A percentile compares a stretch with the other conserved stretches of the same genome.
phyloP scores from a whole-genome alignment of 2,797 vertebrate species.

The Australoheros facetus region DNA sequence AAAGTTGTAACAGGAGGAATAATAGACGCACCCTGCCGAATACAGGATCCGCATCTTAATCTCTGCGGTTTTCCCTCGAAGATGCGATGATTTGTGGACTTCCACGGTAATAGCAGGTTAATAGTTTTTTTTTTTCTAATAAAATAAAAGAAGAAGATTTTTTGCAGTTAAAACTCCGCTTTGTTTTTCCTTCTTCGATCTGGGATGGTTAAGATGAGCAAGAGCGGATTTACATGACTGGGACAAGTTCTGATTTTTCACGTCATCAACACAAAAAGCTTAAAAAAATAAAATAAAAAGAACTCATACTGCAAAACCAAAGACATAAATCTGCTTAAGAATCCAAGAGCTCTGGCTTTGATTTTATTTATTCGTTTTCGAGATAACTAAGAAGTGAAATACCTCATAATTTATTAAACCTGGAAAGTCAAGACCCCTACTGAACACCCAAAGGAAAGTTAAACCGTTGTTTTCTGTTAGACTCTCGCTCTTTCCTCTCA shows the following conservation, averaged over 20 bases:
- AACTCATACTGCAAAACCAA: conserved; percentile 78
- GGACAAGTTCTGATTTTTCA: conserved; percentile 69
- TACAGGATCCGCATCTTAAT: conserved; percentile 66
- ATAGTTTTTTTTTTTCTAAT: conserved; percentile 2
- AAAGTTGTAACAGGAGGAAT: conserved; percentile 69
- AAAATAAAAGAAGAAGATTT: background rate
- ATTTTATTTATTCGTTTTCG: conserved; percentile 34
- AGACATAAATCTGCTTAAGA: conserved; percentile 72
- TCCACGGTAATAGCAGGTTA: conserved; percentile 1
- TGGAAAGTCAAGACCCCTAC: conserved; percentile 62
- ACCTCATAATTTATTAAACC: conserved; percentile 78
- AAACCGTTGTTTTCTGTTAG: conserved; percentile 48
- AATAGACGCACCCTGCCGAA: conserved; percentile 62
- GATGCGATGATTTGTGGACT: conserved; percentile 60
- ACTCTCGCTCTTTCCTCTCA: conserved; percentile 53
- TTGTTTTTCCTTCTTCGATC: conserved; percentile 6
- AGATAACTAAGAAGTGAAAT: conserved; percentile 70
- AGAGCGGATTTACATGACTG: conserved; percentile 65
- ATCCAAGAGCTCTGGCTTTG: conserved; percentile 57
- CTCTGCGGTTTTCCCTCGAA: conserved; percentile 39
- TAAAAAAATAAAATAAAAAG: conserved; percentile 13
- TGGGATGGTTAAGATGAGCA: conserved; percentile 58
- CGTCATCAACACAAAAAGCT: conserved; percentile 35
- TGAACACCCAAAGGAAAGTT: conserved; percentile 78
- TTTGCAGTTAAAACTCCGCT: conserved; percentile 7